Base-by-base conservation (phyloP, 2,888 invertebrate genomes). In the Chrysolina haemoptera region DNA sequence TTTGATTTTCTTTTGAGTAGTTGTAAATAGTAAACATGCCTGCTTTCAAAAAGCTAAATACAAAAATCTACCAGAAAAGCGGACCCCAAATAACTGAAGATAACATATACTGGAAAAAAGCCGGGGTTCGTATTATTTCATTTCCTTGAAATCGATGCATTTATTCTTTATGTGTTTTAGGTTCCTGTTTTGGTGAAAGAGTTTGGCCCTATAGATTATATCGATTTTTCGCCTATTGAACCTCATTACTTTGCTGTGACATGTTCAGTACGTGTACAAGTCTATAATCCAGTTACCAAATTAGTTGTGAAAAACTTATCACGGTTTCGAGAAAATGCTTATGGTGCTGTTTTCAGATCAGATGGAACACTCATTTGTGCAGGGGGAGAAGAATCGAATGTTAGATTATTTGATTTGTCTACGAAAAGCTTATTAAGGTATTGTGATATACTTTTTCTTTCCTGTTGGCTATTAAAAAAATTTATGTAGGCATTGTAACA, bases 171-270 rank as follows among this genome's bases (percentile, higher is more conserved):
- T 46, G 53, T 63, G 20, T 78, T 81, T 82, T 85, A 95, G 97
- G 90, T 92, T 73, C 96, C 97, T 35, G 94, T 96, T 1, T 90
- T 96, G 50, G 92, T 96, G 0, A 98, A 98, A 87, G 98, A 98
- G 88, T 96, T 95, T 88, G 97, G 97, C 22, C 93, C 96, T 0
- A 95, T 99, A 70, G 96, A 97, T 85, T 94, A 95, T 84, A 92
- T 98, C 59, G 95, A 97, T 86, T 96, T 98, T 85, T 95, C 96
- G 76, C 96, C 96, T 0, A 91, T 94, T 11, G 94, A 96, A 84
- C 98, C 98, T 0, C 92, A 96, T 89, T 93, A 95, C 86, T 96
- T 98, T 89, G 98, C 97, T 9, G 95, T 97, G 18, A 97, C 98
- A 70, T 96, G 95, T 85, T 97, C 98, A 0, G 95, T 96, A 0